Evolutionary conservation across 1,140 invertebrate genomes (phyloP).

Genomic region (Macrotrachela quadricornifera): DNA sequence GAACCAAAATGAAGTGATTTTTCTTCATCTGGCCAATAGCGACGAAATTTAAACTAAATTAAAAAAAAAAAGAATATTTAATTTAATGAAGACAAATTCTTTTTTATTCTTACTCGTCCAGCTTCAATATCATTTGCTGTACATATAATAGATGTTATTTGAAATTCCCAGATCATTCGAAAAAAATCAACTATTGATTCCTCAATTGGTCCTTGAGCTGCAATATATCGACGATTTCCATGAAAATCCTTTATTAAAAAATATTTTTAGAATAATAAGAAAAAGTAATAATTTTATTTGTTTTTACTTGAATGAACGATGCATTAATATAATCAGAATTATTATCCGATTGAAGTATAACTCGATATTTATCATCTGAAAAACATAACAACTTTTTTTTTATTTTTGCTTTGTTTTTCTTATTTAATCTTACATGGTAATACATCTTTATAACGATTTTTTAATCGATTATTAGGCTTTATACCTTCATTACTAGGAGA

Average conservation of each 20-base stretch:
- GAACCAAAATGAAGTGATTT: not conserved
- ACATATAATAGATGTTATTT: constrained; percentile 6
- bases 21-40: constrained; percentile 4
- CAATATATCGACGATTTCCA: constrained; percentile 2
- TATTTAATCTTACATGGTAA: constrained; percentile 2
- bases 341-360: too few species aligned
- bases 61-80: not conserved
- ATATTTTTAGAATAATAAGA: too few species aligned
- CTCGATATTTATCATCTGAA: too few species aligned
- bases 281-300: too few species aligned
- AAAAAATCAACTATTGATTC: constrained; percentile 5
- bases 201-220: constrained; percentile 6
- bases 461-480: not conserved
- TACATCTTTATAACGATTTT: constrained; percentile 4
- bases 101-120: not conserved
- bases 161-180: constrained; percentile 4
- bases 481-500: not conserved
- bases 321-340: constrained; percentile 3
- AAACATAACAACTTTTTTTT: too few species aligned
- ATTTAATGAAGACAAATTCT: not conserved
- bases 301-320: not conserved
- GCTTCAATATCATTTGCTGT: constrained; percentile 5
- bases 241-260: not conserved
- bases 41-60: constrained; percentile 3
- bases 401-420: too few species aligned